Evolutionary conservation across 2,113 vertebrate genomes (phyloP).

Genomic region (Pica pica): DNA sequence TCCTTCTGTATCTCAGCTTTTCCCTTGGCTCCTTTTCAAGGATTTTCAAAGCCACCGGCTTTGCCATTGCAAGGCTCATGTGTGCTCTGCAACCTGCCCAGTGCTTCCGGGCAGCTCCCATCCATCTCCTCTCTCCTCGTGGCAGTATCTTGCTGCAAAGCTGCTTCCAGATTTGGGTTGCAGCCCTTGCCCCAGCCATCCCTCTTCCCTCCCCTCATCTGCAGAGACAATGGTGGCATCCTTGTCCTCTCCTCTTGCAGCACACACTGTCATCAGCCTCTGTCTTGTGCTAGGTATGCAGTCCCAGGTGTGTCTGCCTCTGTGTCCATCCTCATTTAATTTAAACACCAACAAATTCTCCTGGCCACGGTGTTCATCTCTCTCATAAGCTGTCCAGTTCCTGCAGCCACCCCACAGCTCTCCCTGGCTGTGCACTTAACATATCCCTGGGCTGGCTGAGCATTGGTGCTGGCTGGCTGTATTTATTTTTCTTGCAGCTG

Average conservation of each 20-base stretch:
- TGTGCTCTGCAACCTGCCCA: neutral
- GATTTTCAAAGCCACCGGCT: neutral
- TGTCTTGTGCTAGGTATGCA: neutral
- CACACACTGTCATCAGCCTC: neutral
- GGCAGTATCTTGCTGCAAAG: neutral
- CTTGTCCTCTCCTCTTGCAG: neutral
- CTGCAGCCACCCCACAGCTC: neutral
- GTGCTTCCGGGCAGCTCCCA: neutral
- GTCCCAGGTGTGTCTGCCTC: neutral
- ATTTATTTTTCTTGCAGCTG: neutral
- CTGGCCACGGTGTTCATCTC: neutral
- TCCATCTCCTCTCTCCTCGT: neutral
- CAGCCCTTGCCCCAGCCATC: rapidly evolving
- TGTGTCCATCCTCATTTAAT: neutral
- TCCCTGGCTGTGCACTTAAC: neutral
- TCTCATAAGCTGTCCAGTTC: neutral
- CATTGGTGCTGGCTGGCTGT: neutral
- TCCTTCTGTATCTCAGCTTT: neutral
- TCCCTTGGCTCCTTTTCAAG: neutral
- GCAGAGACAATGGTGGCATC: neutral
- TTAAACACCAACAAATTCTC: neutral
- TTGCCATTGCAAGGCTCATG: neutral
- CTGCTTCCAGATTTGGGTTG: neutral
- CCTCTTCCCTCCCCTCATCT: neutral
- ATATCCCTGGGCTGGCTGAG: neutral